Percentiles rank a stretch among this genome's conserved stretches.
Evolutionary conservation across 2,797 vertebrate species (phyloP).

Genomic region (Sebastes jordani): DNA sequence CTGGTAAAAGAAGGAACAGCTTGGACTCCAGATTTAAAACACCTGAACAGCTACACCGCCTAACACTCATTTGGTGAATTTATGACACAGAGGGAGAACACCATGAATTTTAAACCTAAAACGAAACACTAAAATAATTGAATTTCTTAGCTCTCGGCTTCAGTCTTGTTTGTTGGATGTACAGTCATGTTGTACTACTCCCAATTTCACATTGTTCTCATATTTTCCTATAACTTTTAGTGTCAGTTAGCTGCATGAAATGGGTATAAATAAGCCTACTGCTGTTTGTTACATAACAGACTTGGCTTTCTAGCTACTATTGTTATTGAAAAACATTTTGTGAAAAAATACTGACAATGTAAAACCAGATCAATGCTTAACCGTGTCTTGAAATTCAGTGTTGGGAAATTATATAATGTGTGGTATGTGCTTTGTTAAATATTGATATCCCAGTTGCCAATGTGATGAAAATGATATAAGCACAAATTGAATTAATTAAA

Average conservation of each 20-base stretch:
- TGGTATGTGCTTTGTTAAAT: not conserved
- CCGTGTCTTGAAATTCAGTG: not conserved
- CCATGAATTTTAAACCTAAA: not conserved
- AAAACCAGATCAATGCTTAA: not conserved
- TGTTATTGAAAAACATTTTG: not conserved
- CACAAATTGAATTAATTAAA: not conserved
- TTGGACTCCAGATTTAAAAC: slow-evolving; percentile 14
- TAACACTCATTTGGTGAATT: not conserved
- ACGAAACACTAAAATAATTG: not conserved
- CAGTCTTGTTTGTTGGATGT: not conserved
- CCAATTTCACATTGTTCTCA: not conserved
- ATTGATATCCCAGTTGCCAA: not conserved
- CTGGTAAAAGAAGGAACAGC: slow-evolving; percentile 28
- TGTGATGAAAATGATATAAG: not conserved
- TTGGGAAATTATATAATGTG: not conserved
- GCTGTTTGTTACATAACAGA: not conserved
- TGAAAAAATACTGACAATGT: not conserved
- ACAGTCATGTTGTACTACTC: not conserved
- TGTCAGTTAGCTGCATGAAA: not conserved
- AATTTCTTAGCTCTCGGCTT: not conserved
- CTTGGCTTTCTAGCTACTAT: not conserved
- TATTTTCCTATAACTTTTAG: not conserved
- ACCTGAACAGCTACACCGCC: not conserved
- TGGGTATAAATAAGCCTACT: not conserved
- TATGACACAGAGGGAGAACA: not conserved